Evolutionary conservation across 2,113 vertebrate species (phyloP).

Genomic region (Lepus timidus): DNA sequence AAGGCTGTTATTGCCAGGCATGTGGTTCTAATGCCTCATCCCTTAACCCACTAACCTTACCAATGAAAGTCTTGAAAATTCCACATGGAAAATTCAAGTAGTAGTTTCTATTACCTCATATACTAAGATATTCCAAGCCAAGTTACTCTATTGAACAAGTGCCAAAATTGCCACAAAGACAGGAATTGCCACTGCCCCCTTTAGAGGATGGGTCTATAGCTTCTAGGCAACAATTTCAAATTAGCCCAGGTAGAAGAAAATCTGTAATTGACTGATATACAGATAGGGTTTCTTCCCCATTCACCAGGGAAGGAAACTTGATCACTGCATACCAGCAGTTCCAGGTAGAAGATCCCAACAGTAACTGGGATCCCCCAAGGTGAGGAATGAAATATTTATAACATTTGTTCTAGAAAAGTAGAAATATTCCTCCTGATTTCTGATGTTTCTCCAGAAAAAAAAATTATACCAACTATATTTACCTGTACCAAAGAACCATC

Average conservation of each 20-base stretch:
- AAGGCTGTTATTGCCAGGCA: not conserved
- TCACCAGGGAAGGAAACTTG: not conserved
- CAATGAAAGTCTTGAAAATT: not conserved
- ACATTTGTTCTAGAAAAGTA: not conserved
- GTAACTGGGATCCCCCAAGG: not conserved
- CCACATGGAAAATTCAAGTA: not conserved
- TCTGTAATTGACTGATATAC: not conserved
- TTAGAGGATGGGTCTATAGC: not conserved
- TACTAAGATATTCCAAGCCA: not conserved
- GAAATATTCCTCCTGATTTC: not conserved
- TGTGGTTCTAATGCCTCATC: not conserved
- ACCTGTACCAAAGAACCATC: not conserved
- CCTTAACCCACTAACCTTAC: not conserved
- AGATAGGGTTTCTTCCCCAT: not conserved
- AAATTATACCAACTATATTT: conserved; percentile 32
- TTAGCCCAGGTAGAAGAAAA: not conserved
- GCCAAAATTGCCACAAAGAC: not conserved
- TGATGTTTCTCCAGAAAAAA: conserved; percentile 31
- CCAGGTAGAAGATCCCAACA: not conserved
- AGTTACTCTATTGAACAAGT: not conserved
- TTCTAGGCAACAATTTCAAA: not conserved
- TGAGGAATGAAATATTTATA: not conserved
- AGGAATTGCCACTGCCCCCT: not conserved
- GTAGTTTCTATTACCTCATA: not conserved
- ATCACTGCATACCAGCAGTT: not conserved